Conservation (phyloP, 2,888 invertebrate species). For the Psococerastis gibbosa region DNA sequence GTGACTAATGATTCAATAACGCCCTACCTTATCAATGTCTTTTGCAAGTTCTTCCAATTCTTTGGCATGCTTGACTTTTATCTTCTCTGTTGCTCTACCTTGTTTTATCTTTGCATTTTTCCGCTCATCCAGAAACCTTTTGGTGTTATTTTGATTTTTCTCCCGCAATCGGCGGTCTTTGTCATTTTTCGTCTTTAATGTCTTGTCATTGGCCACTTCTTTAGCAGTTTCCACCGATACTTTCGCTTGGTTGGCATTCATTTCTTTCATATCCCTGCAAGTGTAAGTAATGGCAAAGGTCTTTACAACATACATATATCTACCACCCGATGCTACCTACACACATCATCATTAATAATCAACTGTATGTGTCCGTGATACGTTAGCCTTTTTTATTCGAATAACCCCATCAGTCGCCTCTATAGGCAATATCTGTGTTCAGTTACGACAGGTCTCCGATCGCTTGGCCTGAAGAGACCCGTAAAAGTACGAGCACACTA, state of each 20-base stretch:
- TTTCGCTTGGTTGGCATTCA: constrained; percentile 88
- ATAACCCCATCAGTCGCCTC: no score
- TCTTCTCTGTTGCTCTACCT: constrained; percentile 75
- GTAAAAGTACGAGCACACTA: no score
- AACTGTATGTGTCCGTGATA: no score
- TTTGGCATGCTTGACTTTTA: constrained; percentile 80
- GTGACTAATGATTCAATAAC: no score
- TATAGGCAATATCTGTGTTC: no score
- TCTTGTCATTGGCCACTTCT: constrained; percentile 90
- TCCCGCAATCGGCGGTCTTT: constrained; percentile 84
- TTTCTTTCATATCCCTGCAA: constrained; percentile 77
- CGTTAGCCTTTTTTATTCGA: no score
- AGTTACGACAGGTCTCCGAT: no score
- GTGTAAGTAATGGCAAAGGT: no score
- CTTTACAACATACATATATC: no score
- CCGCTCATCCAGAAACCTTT: constrained; percentile 91
- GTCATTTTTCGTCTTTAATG: constrained; percentile 89
- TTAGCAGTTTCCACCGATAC: constrained; percentile 93
- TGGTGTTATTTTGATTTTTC: constrained; percentile 94
- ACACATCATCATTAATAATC: no score
- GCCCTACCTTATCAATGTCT: constrained; percentile 67
- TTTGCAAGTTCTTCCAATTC: constrained; percentile 76
- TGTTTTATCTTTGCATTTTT: constrained; percentile 68
- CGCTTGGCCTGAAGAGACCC: no score
- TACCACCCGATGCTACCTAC: no score